Conservation (phyloP, 2,113 vertebrate species). For the Psilopsiagon aurifrons region DNA sequence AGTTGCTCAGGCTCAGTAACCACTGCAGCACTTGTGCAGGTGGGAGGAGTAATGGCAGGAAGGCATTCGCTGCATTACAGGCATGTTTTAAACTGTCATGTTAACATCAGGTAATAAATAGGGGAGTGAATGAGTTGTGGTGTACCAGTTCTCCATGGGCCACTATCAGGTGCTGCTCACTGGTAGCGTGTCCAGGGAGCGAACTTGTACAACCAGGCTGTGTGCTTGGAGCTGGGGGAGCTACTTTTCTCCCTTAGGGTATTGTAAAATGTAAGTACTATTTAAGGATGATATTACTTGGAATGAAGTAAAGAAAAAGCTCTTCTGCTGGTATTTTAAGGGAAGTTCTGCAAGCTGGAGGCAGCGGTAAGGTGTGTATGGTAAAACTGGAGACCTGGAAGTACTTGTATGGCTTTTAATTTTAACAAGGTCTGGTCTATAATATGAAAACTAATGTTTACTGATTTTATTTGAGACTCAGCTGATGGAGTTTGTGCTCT, state of each 20-base stretch:
- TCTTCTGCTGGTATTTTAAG: background rate
- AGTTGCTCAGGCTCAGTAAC: accelerated
- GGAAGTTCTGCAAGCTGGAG: background rate
- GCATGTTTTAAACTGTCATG: background rate
- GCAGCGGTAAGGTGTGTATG: background rate
- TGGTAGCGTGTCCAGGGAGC: background rate
- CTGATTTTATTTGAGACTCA: background rate
- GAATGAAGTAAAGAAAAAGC: background rate
- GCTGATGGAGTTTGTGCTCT: background rate
- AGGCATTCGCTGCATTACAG: accelerated
- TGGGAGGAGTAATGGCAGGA: background rate
- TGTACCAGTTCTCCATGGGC: accelerated
- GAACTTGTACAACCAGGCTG: background rate
- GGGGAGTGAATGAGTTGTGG: accelerated
- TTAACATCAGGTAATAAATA: background rate
- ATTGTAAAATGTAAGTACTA: background rate
- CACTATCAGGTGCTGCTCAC: background rate
- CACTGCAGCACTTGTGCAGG: background rate
- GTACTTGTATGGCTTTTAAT: background rate
- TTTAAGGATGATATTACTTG: background rate
- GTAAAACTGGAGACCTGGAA: background rate
- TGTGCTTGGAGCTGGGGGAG: accelerated
- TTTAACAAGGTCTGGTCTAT: background rate
- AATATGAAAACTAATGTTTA: background rate
- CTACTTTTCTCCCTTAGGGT: background rate